These are phyloP conservation scores for Chelonus formosanus DNA, from an alignment of 2,888 invertebrate genomes.

Conservation along the genomic window DNA sequence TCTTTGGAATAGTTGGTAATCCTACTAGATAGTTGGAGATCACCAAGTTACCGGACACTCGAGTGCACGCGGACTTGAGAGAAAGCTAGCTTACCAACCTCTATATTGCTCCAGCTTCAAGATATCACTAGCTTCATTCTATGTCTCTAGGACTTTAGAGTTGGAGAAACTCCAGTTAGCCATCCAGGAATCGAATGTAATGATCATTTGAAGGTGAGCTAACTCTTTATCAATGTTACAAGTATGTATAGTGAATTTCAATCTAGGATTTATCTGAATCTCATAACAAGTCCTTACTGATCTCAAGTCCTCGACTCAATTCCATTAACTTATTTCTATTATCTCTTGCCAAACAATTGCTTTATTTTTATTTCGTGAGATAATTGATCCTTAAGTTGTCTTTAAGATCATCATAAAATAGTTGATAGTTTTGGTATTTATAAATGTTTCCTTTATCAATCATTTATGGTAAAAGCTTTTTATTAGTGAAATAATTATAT, in stretches of 20 bases:
- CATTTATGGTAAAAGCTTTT: too few relatives aligned
- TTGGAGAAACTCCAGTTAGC: conserved; percentile 46
- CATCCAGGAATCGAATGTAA: conserved; percentile 51
- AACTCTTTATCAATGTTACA: neutral
- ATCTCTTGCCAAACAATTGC: too few relatives aligned
- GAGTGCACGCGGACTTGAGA: conserved; percentile 45
- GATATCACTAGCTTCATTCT: conserved; percentile 28
- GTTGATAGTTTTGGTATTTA: too few relatives aligned
- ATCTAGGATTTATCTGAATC: conserved; percentile 29
- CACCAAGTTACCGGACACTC: conserved; percentile 63
- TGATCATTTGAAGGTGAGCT: conserved; percentile 42
- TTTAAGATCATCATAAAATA: too few relatives aligned
- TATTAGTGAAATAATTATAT: too few relatives aligned
- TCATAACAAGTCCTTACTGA: conserved; percentile 16
- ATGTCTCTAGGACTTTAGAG: conserved; percentile 37
- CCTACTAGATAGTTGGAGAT: conserved; percentile 64
- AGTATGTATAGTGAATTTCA: conserved; percentile 10
- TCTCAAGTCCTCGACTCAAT: too few relatives aligned
- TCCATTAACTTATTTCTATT: too few relatives aligned
- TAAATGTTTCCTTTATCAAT: too few relatives aligned
- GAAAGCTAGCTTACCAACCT: conserved; percentile 37
- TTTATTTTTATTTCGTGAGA: too few relatives aligned
- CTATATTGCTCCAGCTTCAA: conserved; percentile 35
- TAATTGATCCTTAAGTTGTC: too few relatives aligned
- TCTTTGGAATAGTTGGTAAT: conserved; percentile 64